Percentiles rank a stretch among this genome's conserved stretches.
Evolutionary conservation across 2,797 vertebrate genomes (phyloP).

Genomic region (Pseudochirops cupreus): DNA sequence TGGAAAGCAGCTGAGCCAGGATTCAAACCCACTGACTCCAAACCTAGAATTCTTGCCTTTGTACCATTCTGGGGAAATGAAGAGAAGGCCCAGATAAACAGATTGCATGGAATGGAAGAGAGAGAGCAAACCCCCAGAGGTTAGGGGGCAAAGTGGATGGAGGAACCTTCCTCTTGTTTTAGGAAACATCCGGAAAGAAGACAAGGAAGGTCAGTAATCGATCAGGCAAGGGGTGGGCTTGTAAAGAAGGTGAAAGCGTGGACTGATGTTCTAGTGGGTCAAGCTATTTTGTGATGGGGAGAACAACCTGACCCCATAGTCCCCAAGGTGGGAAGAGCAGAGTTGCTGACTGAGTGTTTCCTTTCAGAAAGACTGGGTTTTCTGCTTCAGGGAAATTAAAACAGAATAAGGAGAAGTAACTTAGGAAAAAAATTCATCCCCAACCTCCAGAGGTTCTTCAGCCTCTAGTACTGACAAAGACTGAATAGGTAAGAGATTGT

Average conservation of each 20-base stretch:
- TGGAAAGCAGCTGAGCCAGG: neutral
- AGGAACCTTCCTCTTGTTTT: neutral
- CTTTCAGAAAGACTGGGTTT: neutral
- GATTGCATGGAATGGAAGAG: neutral
- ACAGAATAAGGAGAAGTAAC: neutral
- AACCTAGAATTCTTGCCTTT: neutral
- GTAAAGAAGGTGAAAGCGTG: neutral
- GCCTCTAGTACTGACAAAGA: neutral
- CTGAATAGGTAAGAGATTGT: neutral
- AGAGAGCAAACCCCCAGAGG: neutral
- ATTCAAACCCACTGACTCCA: neutral
- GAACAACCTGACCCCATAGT: neutral
- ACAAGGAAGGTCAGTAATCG: neutral
- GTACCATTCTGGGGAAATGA: neutral
- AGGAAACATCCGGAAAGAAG: neutral
- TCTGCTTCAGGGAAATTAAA: neutral
- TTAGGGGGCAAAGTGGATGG: neutral
- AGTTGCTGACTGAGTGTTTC: neutral
- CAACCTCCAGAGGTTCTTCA: neutral
- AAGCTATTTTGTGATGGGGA: neutral
- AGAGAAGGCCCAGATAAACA: neutral
- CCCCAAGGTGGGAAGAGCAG: rapidly evolving
- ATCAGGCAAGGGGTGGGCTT: neutral
- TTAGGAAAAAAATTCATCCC: neutral
- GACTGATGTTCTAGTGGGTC: neutral